Conservation (phyloP, 2,888 invertebrate genomes). For the Sinopyrophorus schimmeli region DNA sequence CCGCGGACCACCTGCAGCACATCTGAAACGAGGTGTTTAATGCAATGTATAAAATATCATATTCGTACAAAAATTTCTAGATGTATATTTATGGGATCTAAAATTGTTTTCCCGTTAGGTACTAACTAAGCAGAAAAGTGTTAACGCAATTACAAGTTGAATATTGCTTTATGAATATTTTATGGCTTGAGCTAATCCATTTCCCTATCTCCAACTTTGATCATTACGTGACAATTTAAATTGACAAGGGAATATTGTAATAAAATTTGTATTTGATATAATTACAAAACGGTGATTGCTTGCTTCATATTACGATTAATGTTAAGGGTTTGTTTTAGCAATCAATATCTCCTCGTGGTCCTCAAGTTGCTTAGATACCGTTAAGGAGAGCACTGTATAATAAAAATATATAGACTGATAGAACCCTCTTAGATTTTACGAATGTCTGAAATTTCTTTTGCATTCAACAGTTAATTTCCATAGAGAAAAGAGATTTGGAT, state of each 20-base stretch:
- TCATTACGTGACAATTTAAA: conserved; percentile 11
- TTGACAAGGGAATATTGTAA: conserved; percentile 6
- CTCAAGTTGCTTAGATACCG: conserved; percentile 27
- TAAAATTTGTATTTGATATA: conserved; percentile 2
- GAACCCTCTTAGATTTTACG: no score
- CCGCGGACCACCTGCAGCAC: conserved; percentile 33
- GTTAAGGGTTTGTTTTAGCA: conserved; percentile 18
- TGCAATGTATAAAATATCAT: conserved; percentile 7
- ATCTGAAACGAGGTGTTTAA: conserved; percentile 22
- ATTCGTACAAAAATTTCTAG: conserved; percentile 1
- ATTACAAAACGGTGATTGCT: conserved; percentile 7
- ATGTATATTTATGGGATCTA: no score
- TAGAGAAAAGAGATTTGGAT: no score
- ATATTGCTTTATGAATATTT: conserved; percentile 2
- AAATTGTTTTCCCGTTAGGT: conserved; percentile 2
- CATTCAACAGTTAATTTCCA: no score
- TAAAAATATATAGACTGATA: conserved; percentile 8
- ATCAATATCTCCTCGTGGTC: conserved; percentile 26
- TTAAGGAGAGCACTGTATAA: conserved; percentile 15
- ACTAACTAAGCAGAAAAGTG: neutral
- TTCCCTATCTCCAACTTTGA: conserved; percentile 3
- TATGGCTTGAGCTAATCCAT: conserved; percentile 1
- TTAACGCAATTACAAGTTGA: conserved; percentile 19
- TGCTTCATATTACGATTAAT: conserved; percentile 10
- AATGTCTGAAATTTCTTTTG: no score